A percentile compares a stretch with the other conserved stretches of the same genome.
phyloP scores from a whole-genome alignment of 2,113 vertebrate species.

The Amphiprion ocellaris region DNA sequence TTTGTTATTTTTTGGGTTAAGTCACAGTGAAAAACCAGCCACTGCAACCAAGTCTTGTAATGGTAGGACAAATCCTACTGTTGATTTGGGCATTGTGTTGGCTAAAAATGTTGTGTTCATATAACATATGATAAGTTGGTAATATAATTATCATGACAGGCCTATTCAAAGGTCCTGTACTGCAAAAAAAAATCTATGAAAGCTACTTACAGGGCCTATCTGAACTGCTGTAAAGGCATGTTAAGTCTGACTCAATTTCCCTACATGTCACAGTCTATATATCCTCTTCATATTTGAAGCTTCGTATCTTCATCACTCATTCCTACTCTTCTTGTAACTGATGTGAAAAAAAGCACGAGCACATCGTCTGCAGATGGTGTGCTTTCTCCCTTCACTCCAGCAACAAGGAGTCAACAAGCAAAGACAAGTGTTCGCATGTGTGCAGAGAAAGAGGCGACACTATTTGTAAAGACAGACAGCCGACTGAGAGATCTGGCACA shows the following conservation, averaged over 20 bases:
- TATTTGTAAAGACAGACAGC: conserved; percentile 8
- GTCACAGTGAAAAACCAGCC: too few relatives aligned
- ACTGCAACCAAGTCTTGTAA: too few relatives aligned
- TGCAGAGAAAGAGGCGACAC: conserved; percentile 2
- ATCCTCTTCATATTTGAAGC: background rate
- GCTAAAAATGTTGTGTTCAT: too few relatives aligned
- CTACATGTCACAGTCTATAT: background rate
- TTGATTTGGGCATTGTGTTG: too few relatives aligned
- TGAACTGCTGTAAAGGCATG: background rate
- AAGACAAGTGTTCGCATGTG: conserved; percentile 32
- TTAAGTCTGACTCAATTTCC: conserved; percentile 12
- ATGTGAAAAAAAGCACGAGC: conserved; percentile 36
- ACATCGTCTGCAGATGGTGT: background rate
- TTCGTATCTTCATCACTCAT: background rate
- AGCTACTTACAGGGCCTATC: background rate
- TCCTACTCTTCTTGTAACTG: background rate
- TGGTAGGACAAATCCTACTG: too few relatives aligned
- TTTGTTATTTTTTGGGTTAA: too few relatives aligned
- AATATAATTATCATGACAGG: too few relatives aligned
- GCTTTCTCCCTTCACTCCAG: conserved; percentile 4
- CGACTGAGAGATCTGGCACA: conserved; percentile 1
- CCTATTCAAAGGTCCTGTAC: background rate
- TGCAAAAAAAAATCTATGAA: background rate
- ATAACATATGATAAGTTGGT: too few relatives aligned
- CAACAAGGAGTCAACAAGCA: conserved; percentile 24